Evolutionary conservation across 2,113 vertebrate species (phyloP).

Genomic region (Bettongia penicillata): DNA sequence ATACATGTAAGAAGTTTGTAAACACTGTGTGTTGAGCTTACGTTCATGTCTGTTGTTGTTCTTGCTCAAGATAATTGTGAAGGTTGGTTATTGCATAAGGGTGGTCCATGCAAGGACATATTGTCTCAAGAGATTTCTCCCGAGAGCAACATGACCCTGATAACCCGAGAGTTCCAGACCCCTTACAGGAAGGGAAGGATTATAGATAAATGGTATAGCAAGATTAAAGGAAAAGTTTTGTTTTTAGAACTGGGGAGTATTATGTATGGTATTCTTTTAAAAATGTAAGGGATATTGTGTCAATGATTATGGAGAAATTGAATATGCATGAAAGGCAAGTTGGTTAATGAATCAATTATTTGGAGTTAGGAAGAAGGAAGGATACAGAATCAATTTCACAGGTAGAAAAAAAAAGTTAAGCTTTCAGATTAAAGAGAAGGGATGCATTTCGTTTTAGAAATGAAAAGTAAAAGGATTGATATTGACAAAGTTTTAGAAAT

Average conservation of each 20-base stretch:
- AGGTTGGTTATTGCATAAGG: too few species aligned
- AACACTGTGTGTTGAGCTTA: too few species aligned
- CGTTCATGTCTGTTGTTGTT: too few species aligned
- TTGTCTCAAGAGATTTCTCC: too few species aligned
- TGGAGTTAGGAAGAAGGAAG: not conserved
- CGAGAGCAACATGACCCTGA: too few species aligned
- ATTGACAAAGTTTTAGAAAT: not conserved
- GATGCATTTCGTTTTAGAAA: not conserved
- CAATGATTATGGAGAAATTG: not conserved
- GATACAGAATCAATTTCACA: not conserved
- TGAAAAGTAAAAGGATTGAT: not conserved
- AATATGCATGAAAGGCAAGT: not conserved
- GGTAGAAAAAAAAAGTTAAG: not conserved
- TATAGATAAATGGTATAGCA: not conserved
- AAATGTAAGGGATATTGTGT: not conserved
- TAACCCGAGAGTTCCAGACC: too few species aligned
- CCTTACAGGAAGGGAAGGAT: not conserved
- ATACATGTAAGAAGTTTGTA: too few species aligned
- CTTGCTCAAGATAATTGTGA: too few species aligned
- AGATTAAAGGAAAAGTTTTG: not conserved
- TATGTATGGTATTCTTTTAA: not conserved
- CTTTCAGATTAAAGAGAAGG: not conserved
- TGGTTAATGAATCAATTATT: not conserved
- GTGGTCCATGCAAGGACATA: too few species aligned
- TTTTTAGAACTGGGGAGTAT: not conserved